Evolutionary conservation across 2,113 vertebrate species (phyloP).

Genomic region (Papio anubis): DNA sequence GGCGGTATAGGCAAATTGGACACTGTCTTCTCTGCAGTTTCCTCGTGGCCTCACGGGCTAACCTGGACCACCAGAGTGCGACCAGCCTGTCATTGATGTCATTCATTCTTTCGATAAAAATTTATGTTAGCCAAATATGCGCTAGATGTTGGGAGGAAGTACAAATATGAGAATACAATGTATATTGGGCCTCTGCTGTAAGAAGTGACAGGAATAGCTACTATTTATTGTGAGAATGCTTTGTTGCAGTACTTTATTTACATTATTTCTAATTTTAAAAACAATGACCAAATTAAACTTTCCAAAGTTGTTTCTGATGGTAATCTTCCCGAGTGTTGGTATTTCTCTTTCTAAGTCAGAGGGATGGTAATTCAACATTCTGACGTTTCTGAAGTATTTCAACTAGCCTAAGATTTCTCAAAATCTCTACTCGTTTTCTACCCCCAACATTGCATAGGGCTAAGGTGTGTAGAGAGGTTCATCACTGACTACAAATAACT

Average conservation of each 20-base stretch:
- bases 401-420: not conserved
- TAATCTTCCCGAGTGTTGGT: not conserved
- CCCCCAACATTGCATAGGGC: not conserved
- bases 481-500: not conserved
- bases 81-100: not conserved
- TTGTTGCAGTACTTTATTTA: not conserved
- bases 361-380: not conserved
- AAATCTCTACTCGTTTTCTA: not conserved
- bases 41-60: accelerated
- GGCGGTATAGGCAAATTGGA: accelerated
- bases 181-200: not conserved
- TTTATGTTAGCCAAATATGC: not conserved
- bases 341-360: not conserved
- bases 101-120: not conserved
- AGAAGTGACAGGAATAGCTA: not conserved
- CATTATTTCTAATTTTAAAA: slow-evolving; percentile 23
- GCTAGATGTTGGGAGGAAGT: not conserved
- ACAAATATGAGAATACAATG: not conserved
- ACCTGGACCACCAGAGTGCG: accelerated
- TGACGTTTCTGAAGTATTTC: not conserved
- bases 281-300: not conserved
- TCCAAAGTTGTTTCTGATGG: not conserved
- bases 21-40: accelerated
- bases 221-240: not conserved
- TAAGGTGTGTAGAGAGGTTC: not conserved